These are phyloP conservation scores for Ophraella communa DNA, from an alignment of 2,888 invertebrate genomes.

Conservation along the genomic window DNA sequence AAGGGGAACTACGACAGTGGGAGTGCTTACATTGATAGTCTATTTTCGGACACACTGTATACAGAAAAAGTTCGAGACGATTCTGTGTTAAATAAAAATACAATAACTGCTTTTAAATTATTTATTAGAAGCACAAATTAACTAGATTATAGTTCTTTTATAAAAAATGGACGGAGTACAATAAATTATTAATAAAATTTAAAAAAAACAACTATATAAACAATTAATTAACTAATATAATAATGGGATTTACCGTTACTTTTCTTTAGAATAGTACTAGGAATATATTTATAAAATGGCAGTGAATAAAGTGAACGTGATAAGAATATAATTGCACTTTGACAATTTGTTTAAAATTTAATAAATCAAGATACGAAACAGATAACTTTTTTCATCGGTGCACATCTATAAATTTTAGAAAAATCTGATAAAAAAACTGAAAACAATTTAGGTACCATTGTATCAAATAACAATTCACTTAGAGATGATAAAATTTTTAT, in stretches of 20 bases:
- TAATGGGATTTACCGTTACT: not conserved
- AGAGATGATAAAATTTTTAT: not conserved
- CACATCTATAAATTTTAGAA: conserved; percentile 9
- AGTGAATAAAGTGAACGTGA: conserved; percentile 26
- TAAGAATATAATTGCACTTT: not conserved
- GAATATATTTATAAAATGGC: conserved; percentile 30
- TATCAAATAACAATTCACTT: not conserved
- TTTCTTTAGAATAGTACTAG: conserved; percentile 1
- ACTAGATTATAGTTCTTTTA: conserved; percentile 20
- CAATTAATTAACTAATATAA: conserved; percentile 13
- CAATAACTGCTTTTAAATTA: conserved; percentile 16
- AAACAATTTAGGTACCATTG: not conserved
- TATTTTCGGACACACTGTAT: no score
- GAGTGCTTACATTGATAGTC: no score
- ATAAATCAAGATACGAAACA: conserved; percentile 13
- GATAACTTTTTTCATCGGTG: conserved; percentile 16
- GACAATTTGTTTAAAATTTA: conserved; percentile 2
- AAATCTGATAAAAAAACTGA: not conserved
- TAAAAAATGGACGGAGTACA: conserved; percentile 37
- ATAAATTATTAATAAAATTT: conserved; percentile 4
- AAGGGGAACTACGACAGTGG: no score
- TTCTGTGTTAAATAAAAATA: not conserved
- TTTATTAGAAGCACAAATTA: conserved; percentile 30
- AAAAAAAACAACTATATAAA: conserved; percentile 16
- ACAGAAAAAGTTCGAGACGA: no score